Evolutionary conservation across 2,113 vertebrate genomes (phyloP), one percentile per base, ranked within the genome.

Genomic region (Ictidomys tridecemlineatus): DNA sequence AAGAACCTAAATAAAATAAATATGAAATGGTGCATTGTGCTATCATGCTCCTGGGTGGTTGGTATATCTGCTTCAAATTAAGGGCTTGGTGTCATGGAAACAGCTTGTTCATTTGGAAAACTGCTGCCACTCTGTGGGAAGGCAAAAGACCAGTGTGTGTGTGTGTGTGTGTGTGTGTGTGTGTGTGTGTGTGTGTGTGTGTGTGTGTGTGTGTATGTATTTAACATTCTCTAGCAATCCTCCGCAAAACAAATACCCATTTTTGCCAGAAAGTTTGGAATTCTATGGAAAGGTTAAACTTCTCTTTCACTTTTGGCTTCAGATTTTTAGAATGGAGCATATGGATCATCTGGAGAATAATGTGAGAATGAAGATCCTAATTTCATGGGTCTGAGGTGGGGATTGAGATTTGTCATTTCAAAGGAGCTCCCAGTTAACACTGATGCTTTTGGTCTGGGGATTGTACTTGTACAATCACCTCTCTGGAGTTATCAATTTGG

Each of bases 51-150:
- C 94, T 82, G 89, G 74, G 93, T 96, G 98, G 98, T 98, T 98
- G 98, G 96, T 98, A 86, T 97, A 97, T 98, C 91, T 98, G 97
- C 97, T 98, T 98, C 98, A 98, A 98, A 98, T 98, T 97, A 98
- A 98, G 96, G 98, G 95, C 97, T 98, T 98, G 98, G 98, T 98
- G 98, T 98, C 98, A 99, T 98, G 98, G 98, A 98, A 98, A 99
- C 98, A 97, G 98, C 97, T 98, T 98, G 98, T 97, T 99, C 98
- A 97, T 98, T 99, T 98, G 98, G 98, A 98, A 98, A 98, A 93
- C 98, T 93, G 98, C 98, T 98, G 98, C 98, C 3, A 92, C 96
- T 97, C 97, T 61, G 5, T 77, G 96, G 97, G 97, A 96, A 98
- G 97, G 96, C 91, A 94, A 84, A 98, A 96, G 96, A 74, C 77